Base-by-base conservation (phyloP, 2,113 vertebrate genomes). In the Melanotaenia duboulayi region DNA sequence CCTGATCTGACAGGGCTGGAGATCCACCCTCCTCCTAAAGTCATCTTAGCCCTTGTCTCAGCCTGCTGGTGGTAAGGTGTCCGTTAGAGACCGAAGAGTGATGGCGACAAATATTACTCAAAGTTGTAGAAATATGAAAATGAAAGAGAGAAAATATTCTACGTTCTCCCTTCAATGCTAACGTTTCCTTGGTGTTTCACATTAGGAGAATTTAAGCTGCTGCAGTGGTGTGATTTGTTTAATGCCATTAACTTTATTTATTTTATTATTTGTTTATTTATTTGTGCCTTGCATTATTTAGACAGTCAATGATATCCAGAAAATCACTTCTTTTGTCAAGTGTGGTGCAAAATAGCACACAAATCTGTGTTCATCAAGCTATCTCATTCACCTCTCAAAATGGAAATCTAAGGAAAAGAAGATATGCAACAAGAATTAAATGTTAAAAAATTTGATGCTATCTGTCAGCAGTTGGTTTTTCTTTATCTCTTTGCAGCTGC, bases 401-500 rank as follows among this genome's bases (percentile, higher is more conserved):
- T 89, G 83, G 83, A 91, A 87, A 86, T 86, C 71, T 67, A 76
- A 80, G 78, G 67, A 70, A 76, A 61, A 67, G 76, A 66, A 82
- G 87, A 84, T 87, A 76, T 80, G 78, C 86, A 50, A 74, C 66
- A 80, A 84, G 56, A 87, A 90, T 90, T 89, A 85, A 82, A 87
- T 65, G 75, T 76, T 88, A 75, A 70, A 76, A 84, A 83, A 23
- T 23, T 85, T 88, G 82, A 89, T 83, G 77, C 83, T 89, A 91
- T 92, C 84, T 87, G 87, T 90, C 88, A 86, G 87, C 87, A 82
- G 81, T 83, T 76, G 84, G 82, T 85, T 90, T 90, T 81, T 83
- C 85, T 76, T 85, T 74, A 87, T 90, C 88, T 85, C 72, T 83
- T 83, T 87, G 78, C 80, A 74, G 90, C 87, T 9, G 68, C 77